A percentile compares a stretch with the other conserved stretches of the same genome.
These are phyloP conservation scores for Psephotus haematonotus DNA, from an alignment of 2,113 vertebrate genomes.

Conservation along the genomic window DNA sequence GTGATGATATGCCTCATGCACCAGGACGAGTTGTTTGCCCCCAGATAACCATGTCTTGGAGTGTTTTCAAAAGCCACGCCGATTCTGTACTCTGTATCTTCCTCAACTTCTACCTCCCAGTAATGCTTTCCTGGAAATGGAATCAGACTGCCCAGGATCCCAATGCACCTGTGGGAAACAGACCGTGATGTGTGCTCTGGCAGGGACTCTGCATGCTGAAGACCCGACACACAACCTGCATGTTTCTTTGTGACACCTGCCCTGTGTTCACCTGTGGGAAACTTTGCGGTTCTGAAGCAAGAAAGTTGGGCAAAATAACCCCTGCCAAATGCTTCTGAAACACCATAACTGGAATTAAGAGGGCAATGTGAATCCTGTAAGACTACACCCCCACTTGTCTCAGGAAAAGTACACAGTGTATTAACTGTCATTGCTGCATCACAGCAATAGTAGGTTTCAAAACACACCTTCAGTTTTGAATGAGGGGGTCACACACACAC, in stretches of 20 bases:
- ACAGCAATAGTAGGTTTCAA: not conserved
- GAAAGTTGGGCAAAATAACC: not conserved
- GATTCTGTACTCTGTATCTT: conserved; percentile 81
- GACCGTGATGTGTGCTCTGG: not conserved
- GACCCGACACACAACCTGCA: not conserved
- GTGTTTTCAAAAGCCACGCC: conserved; percentile 89
- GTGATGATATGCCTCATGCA: conserved; percentile 89
- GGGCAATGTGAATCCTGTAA: not conserved
- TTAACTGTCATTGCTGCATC: not conserved
- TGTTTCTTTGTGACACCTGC: not conserved
- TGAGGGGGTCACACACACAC: not conserved
- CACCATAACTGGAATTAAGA: not conserved
- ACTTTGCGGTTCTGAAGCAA: not conserved
- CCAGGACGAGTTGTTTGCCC: conserved; percentile 86
- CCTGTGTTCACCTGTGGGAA: not conserved
- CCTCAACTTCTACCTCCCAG: conserved; percentile 90
- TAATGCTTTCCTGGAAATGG: conserved; percentile 87
- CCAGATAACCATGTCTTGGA: conserved; percentile 82
- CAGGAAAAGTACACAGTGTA: not conserved
- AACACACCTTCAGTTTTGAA: not conserved
- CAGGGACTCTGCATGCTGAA: not conserved
- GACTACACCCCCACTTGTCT: not conserved
- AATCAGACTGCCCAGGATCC: conserved; percentile 87
- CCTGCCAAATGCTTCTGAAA: not conserved
- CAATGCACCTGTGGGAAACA: conserved; percentile 82